A percentile compares a stretch with the other conserved stretches of the same genome.
phyloP scores from a whole-genome alignment of 2,113 vertebrate genomes.

The Diadophis punctatus region DNA sequence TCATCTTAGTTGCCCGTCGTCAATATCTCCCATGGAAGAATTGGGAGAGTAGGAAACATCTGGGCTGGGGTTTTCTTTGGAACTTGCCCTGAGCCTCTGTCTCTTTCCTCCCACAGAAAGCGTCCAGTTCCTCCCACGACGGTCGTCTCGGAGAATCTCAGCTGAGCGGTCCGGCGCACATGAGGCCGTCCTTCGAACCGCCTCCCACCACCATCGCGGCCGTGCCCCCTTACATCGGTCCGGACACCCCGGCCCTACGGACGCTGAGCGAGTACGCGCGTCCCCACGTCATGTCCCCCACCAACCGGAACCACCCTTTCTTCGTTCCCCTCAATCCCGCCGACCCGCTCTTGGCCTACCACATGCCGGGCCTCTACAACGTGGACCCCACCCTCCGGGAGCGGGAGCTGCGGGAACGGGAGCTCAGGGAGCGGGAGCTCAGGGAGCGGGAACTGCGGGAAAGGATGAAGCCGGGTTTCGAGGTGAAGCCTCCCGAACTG shows the following conservation, averaged over 20 bases:
- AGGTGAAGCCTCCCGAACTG: conserved; percentile 95
- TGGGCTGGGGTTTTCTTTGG: fast-evolving
- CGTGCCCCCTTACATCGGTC: conserved; percentile 94
- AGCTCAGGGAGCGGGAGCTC: conserved; percentile 89
- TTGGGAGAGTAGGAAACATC: background rate
- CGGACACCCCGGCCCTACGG: conserved; percentile 91
- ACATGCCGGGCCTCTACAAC: conserved; percentile 94
- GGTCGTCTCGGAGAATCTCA: conserved; percentile 83
- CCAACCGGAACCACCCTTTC: conserved; percentile 96
- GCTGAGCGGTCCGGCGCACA: conserved; percentile 82
- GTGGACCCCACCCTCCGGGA: conserved; percentile 91
- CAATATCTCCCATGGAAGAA: background rate
- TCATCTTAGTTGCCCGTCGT: too few species aligned
- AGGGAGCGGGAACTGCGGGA: conserved; percentile 91
- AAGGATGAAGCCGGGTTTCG: conserved; percentile 97
- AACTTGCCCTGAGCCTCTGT: background rate
- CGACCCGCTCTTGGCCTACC: conserved; percentile 91
- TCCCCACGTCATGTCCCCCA: conserved; percentile 97
- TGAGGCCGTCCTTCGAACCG: conserved; percentile 85
- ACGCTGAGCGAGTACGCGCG: conserved; percentile 97
- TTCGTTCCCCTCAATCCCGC: conserved; percentile 93
- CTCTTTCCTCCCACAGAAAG: conserved; percentile 73
- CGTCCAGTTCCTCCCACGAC: conserved; percentile 89
- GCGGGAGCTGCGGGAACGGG: conserved; percentile 88
- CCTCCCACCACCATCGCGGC: conserved; percentile 93